Conservation (phyloP, 2,888 invertebrate species). For the Caenorhabditis virilis region DNA sequence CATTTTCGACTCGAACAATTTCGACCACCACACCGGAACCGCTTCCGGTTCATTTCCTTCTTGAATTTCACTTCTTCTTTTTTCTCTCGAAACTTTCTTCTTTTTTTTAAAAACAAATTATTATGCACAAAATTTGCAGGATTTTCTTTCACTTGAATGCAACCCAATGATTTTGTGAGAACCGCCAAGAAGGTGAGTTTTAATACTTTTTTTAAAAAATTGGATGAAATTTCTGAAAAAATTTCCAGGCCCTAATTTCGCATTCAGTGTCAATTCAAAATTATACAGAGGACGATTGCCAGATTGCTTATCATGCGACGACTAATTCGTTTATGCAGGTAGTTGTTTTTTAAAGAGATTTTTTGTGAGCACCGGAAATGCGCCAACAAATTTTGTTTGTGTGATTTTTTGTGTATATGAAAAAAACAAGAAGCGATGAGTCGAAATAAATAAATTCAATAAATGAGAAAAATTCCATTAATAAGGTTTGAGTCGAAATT, state of each 20-base stretch:
- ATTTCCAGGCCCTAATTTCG: slow-evolving; percentile 33
- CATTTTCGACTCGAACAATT: too few relatives aligned
- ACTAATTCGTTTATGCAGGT: slow-evolving; percentile 49
- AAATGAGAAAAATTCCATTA: too few relatives aligned
- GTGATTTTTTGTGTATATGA: too few relatives aligned
- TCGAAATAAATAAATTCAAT: too few relatives aligned
- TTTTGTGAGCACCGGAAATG: too few relatives aligned
- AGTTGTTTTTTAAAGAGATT: too few relatives aligned
- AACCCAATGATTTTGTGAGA: slow-evolving; percentile 19
- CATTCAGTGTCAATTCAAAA: slow-evolving; percentile 49
- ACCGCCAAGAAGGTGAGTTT: slow-evolving; percentile 16
- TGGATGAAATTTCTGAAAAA: slow-evolving; percentile 6
- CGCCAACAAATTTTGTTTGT: too few relatives aligned
- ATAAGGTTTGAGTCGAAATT: too few relatives aligned
- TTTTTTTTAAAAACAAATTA: neutral
- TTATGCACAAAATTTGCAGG: neutral
- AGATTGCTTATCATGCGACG: slow-evolving; percentile 37
- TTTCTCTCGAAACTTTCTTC: neutral
- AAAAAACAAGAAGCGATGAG: too few relatives aligned
- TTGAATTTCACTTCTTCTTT: neutral
- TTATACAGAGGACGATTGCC: slow-evolving; percentile 44
- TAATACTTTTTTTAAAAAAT: neutral
- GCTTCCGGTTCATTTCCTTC: neutral
- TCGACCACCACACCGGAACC: too few relatives aligned
- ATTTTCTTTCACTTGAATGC: slow-evolving; percentile 8